Percentiles rank a stretch among this genome's conserved stretches.
Evolutionary conservation across 2,797 vertebrate genomes (phyloP).

Genomic region (Sternotherus odoratus): DNA sequence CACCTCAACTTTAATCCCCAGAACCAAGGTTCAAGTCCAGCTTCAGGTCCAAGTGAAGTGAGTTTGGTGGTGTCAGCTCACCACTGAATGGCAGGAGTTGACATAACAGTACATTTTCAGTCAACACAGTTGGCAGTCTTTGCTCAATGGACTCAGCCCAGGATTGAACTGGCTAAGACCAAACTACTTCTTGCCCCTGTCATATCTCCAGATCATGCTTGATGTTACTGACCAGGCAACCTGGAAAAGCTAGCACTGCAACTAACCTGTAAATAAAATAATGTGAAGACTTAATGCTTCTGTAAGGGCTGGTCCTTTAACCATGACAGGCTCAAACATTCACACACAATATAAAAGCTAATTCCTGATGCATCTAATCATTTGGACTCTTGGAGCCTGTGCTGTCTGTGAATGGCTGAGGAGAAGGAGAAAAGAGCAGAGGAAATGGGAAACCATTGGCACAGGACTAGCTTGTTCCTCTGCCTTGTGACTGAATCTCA

Average conservation of each 20-base stretch:
- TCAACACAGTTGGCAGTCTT: slow-evolving; percentile 32
- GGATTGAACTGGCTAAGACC: slow-evolving; percentile 21
- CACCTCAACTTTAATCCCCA: slow-evolving; percentile 39
- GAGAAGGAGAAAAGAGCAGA: neutral
- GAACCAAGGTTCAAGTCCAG: slow-evolving; percentile 25
- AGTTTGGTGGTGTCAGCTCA: slow-evolving; percentile 29
- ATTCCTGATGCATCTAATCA: neutral
- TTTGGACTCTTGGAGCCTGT: neutral
- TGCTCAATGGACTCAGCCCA: slow-evolving; percentile 45
- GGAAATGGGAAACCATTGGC: neutral
- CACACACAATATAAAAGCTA: slow-evolving; percentile 22
- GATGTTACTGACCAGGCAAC: slow-evolving; percentile 57
- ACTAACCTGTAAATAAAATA: slow-evolving; percentile 59
- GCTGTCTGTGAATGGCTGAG: neutral
- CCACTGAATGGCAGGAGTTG: slow-evolving; percentile 28
- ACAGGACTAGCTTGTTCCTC: neutral
- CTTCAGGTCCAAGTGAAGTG: slow-evolving; percentile 23
- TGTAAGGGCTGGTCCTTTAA: slow-evolving; percentile 16
- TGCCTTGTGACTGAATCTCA: neutral
- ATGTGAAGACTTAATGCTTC: slow-evolving; percentile 37
- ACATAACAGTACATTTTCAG: slow-evolving; percentile 10
- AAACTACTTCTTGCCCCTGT: slow-evolving; percentile 68
- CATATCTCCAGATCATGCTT: slow-evolving; percentile 57
- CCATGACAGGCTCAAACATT: slow-evolving; percentile 12
- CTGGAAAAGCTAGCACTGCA: slow-evolving; percentile 50